Base-by-base conservation (phyloP, 2,113 vertebrate genomes). In the Hydrochoerus hydrochaeris region DNA sequence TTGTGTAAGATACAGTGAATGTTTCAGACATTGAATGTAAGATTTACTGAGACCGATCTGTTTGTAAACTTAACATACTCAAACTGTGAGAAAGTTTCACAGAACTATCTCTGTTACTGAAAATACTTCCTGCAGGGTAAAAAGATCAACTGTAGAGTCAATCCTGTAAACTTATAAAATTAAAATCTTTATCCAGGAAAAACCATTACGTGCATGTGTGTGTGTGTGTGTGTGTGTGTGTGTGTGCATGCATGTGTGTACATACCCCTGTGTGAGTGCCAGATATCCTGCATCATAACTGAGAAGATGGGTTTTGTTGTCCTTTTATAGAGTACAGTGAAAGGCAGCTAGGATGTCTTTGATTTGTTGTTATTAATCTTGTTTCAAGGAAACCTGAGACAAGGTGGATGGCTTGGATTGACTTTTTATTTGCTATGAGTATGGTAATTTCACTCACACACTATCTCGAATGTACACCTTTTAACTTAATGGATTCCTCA, bases 301-400 rank as follows among this genome's bases (percentile, higher is more conserved):
- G 2, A 90, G 85, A 94, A 60, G 1, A 57, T 95, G 73, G 52
- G 85, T 92, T 85, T 83, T 96, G n/a, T 77, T 88, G 0, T 19
- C 92, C 32, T 97, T 97, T 97, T 81, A 96, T 22, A 14, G 69
- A 94, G 62, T 88, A 58, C 80, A 90, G 82, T 85, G 88, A 90
- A 95, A 98, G 78, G n/a, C 91, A 80, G 85, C 44, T 35, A 88
- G 91, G 96, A 95, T 94, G 63, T 62, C 69, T 91, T 54, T 97
- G 49, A 92, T 96, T 98, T 93, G 88, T 96, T 97, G 98, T 97
- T 78, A 71, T 96, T 95, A 96, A 96, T 97, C 78, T 96, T 5
- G 44, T 95, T 98, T 95, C 91, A 92, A 97, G 94, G 95, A 97
- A 98, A 97, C 91, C 75, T 90, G 19, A 4, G 82, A 94, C 91